Conservation (phyloP, 2,797 vertebrate species). For the Orientallactaga sibirica region DNA sequence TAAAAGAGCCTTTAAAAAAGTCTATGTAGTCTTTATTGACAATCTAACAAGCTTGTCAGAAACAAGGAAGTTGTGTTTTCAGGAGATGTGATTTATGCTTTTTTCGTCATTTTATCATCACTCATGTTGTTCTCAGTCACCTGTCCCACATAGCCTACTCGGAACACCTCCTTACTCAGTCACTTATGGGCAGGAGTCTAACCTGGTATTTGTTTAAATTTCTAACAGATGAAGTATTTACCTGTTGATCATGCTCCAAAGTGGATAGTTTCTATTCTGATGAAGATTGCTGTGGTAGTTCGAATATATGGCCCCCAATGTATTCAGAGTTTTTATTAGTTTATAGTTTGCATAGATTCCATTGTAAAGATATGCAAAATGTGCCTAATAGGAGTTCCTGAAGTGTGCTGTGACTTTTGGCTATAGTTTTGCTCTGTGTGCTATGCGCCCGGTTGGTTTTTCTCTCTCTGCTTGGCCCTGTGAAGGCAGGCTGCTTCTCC, state of each 20-base stretch:
- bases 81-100: background rate
- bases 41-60: constrained; percentile 15
- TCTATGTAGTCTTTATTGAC: background rate
- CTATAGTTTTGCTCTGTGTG: too few relatives aligned
- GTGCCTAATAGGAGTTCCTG: too few relatives aligned
- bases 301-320: too few relatives aligned
- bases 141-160: background rate
- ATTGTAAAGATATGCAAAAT: too few relatives aligned
- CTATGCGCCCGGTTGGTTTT: too few relatives aligned
- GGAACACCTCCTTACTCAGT: background rate
- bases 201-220: background rate
- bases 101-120: background rate
- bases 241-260: background rate
- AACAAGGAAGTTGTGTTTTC: background rate
- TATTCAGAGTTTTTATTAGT: too few relatives aligned
- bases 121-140: background rate
- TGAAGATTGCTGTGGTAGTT: constrained; percentile 11
- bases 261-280: background rate
- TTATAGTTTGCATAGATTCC: too few relatives aligned
- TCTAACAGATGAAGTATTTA: background rate
- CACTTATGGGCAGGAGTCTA: background rate
- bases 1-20: background rate
- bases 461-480: too few relatives aligned
- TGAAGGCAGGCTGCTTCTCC: too few relatives aligned
- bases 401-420: too few relatives aligned